Evolutionary conservation across 2,797 vertebrate genomes (phyloP).

Genomic region (Sebastes steindachneri): DNA sequence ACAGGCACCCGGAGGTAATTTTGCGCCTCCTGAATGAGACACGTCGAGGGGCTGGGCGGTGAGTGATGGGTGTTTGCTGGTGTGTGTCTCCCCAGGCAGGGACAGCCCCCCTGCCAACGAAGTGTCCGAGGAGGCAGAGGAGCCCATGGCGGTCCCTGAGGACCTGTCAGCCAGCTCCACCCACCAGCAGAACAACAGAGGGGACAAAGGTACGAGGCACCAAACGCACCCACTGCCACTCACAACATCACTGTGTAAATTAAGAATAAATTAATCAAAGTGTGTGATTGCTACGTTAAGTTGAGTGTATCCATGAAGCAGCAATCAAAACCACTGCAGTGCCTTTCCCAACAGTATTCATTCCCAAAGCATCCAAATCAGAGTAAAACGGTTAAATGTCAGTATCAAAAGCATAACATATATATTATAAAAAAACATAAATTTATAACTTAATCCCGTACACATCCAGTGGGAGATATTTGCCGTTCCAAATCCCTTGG

Average conservation of each 20-base stretch:
- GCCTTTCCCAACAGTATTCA: slow-evolving; percentile 12
- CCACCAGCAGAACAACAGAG: slow-evolving; percentile 89
- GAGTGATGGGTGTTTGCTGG: slow-evolving; percentile 65
- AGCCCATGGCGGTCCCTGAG: slow-evolving; percentile 97
- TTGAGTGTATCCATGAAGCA: slow-evolving; percentile 18
- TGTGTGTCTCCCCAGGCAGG: slow-evolving; percentile 83
- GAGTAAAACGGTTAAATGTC: slow-evolving; percentile 33
- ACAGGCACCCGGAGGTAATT: slow-evolving; percentile 51
- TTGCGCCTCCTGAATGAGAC: slow-evolving; percentile 48
- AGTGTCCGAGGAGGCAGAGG: slow-evolving; percentile 90
- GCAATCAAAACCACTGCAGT: slow-evolving; percentile 22
- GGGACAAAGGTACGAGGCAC: slow-evolving; percentile 88
- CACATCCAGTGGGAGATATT: slow-evolving; percentile 67
- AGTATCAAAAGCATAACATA: slow-evolving; percentile 54
- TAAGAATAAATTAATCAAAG: neutral
- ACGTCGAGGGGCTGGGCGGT: slow-evolving; percentile 16
- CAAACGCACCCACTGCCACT: slow-evolving; percentile 11
- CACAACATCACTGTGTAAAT: slow-evolving; percentile 12
- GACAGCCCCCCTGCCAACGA: slow-evolving; percentile 93
- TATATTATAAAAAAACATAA: slow-evolving; percentile 4
- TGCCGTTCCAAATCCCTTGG: slow-evolving; percentile 54
- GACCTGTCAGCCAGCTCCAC: slow-evolving; percentile 93
- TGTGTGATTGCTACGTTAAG: neutral
- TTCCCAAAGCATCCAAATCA: slow-evolving; percentile 51
- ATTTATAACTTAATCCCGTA: slow-evolving; percentile 33